Evolutionary conservation across 2,797 vertebrate species (phyloP), one percentile per base, ranked within the genome.

Genomic region (Setipinna tenuifilis): DNA sequence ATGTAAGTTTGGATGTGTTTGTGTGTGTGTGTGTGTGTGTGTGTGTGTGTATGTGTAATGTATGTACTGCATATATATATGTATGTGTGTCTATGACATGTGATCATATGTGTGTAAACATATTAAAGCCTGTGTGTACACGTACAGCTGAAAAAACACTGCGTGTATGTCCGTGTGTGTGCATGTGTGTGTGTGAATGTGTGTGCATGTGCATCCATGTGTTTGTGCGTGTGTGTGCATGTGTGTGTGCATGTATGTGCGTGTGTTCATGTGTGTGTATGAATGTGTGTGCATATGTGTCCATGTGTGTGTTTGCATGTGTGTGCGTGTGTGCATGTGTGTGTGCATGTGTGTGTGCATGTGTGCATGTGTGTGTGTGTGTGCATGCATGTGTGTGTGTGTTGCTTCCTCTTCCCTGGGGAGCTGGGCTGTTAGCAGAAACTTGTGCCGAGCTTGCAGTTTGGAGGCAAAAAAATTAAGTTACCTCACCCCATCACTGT

Each of bases 391-490:
- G 62, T 28, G 10, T 68, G 62, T 68, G 23, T 28, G 62, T 68
- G 62, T 28, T 54, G 58, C 31, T 44, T 31, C 81, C 58, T 62
- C 68, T 81, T 61, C 87, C 90, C 65, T 3, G 23, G 82, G 86
- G 86, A 90, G 88, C 86, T 82, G 87, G 89, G 89, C 89, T 89
- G 89, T 87, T 89, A 89, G 78, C 71, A 46, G 62, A 83, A 81
- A 61, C 90, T 92, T 93, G 87, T 93, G 93, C 92, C 90, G 90
- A 88, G 89, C 89, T 92, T 92, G 92, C 92, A 92, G 84, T 92
- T 92, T 90, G 84, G 83, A 82, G 85, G 85, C 86, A 89, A 89
- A 83, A 65, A 68, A 68, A 68, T 75, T 17, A 75, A 75, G 68
- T 75, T 75, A 75, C 68, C 68, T 41, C 68, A 75, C 68, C 68